Percentiles rank a stretch among this genome's conserved stretches.
Conservation (phyloP, 2,888 invertebrate species). For the Erpobdella octoculata region DNA sequence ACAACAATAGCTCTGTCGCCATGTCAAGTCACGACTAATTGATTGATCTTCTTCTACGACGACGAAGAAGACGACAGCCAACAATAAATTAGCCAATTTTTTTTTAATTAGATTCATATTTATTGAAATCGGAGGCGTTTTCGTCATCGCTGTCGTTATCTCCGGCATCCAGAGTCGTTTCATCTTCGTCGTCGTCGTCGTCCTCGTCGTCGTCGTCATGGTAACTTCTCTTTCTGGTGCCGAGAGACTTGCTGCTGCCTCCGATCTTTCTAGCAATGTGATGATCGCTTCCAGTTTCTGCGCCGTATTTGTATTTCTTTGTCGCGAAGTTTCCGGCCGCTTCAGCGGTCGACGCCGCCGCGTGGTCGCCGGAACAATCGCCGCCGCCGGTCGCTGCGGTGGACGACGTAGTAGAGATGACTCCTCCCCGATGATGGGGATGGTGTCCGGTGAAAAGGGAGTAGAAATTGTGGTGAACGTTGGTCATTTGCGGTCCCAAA, state of each 20-base stretch:
- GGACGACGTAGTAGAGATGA: not conserved
- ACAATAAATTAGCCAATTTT: not conserved
- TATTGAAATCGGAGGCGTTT: not conserved
- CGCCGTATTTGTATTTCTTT: not conserved
- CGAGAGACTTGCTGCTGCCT: not conserved
- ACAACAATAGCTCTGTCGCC: too few relatives aligned
- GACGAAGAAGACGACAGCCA: not conserved
- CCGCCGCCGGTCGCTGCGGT: not conserved
- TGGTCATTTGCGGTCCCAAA: not conserved
- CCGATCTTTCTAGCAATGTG: not conserved
- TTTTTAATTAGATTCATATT: not conserved
- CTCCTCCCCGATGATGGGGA: constrained; percentile 2
- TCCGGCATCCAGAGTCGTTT: not conserved
- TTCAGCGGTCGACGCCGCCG: not conserved
- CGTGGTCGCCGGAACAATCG: not conserved
- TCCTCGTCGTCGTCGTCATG: not conserved
- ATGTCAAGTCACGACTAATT: too few relatives aligned
- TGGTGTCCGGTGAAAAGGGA: not conserved
- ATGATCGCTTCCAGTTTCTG: not conserved
- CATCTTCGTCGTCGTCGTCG: not conserved
- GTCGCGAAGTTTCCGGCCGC: not conserved
- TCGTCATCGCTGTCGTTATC: constrained; percentile 15
- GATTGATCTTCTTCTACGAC: not conserved
- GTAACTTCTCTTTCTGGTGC: constrained; percentile 7
- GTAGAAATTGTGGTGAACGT: constrained; percentile 2